Conservation (phyloP, 2,113 vertebrate genomes). For the Manacus vitellinus region DNA sequence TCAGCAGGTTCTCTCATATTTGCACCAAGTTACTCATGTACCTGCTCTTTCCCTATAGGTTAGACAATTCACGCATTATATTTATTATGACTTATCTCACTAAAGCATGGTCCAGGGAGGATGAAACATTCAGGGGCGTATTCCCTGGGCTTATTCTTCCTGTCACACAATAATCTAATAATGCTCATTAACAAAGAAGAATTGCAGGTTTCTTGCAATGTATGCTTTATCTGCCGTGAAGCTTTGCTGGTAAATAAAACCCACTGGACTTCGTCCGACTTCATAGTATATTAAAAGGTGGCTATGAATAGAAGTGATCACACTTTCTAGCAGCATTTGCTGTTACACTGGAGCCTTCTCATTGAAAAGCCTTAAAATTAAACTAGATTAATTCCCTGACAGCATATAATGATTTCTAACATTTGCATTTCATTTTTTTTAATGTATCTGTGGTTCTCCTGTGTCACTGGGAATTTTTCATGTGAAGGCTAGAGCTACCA, state of each 20-base stretch:
- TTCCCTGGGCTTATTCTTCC: not conserved
- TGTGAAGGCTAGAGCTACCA: not conserved
- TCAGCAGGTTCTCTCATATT: not conserved
- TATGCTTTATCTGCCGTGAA: not conserved
- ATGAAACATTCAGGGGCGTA: not conserved
- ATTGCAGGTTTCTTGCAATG: constrained; percentile 6
- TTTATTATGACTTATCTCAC: constrained; percentile 18
- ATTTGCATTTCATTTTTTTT: not conserved
- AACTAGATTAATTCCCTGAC: not conserved
- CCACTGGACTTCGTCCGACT: not conserved
- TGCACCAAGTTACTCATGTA: not conserved
- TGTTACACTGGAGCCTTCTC: not conserved
- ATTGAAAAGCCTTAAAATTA: constrained; percentile 4
- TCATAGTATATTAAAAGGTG: not conserved
- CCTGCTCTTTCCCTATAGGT: constrained; percentile 3
- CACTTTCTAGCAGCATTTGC: not conserved
- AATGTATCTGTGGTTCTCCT: not conserved
- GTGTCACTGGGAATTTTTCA: not conserved
- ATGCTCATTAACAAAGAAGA: constrained; percentile 11
- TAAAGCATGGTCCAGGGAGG: constrained; percentile 10
- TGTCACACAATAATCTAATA: constrained; percentile 11
- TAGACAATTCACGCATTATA: not conserved
- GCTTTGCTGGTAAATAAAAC: constrained; percentile 22
- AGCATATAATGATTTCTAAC: not conserved
- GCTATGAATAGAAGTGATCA: not conserved